Evolutionary conservation across 1,140 invertebrate species (phyloP).

Genomic region (Dolichoris vasculosae): DNA sequence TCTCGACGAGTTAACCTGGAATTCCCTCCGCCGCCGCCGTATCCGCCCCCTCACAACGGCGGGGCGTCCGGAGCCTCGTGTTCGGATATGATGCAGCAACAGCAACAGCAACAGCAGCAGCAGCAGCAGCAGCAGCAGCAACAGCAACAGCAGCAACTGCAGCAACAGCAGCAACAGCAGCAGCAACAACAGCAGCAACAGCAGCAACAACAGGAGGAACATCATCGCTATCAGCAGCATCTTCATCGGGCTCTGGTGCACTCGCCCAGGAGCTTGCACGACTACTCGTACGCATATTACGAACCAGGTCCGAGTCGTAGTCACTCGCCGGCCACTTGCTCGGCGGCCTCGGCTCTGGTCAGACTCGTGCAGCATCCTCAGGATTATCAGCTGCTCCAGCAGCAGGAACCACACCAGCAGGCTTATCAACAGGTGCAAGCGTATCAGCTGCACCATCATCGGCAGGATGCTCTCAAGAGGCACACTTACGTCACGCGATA

Average conservation of each 20-base stretch:
- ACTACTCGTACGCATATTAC: conserved; percentile 87
- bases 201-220: not conserved
- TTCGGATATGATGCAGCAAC: conserved; percentile 22
- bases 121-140: conserved; percentile 32
- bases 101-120: conserved; percentile 46
- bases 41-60: conserved; percentile 72
- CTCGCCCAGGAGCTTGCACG: conserved; percentile 2
- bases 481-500: conserved; percentile 86
- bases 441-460: conserved; percentile 19
- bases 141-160: conserved; percentile 14
- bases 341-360: conserved; percentile 43
- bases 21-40: conserved; percentile 76
- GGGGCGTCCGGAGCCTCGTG: conserved; percentile 57
- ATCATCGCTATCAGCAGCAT: conserved; percentile 72
- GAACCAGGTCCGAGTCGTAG: conserved; percentile 78
- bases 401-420: conserved; percentile 58
- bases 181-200: conserved; percentile 52
- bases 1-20: conserved; percentile 70
- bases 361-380: conserved; percentile 68
- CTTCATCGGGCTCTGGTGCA: conserved; percentile 73
- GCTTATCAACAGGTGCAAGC: conserved; percentile 31
- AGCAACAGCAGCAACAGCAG: not conserved
- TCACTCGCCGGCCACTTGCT: conserved; percentile 61
- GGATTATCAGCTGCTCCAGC: conserved; percentile 52
- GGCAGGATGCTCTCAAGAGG: conserved; percentile 69